These are phyloP conservation scores for Microplitis demolitor DNA, from an alignment of 1,140 invertebrate species.

Conservation along the genomic window DNA sequence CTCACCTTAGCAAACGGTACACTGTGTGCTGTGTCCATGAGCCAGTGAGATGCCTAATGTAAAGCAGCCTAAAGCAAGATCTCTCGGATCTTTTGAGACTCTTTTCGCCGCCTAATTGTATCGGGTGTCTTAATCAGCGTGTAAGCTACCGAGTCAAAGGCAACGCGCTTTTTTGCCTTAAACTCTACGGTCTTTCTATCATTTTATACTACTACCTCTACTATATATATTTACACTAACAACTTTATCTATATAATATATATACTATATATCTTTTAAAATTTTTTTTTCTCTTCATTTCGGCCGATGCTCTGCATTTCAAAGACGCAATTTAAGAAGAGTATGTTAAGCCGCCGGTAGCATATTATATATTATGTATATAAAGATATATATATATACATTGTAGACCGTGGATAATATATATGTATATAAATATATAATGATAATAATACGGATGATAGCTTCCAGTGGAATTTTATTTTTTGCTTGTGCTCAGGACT, in stretches of 20 bases:
- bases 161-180: conserved; percentile 22
- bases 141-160: conserved; percentile 56
- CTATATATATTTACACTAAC: neutral
- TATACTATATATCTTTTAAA: neutral
- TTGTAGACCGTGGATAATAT: conserved; percentile 18
- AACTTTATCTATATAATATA: neutral
- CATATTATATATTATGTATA: conserved; percentile 9
- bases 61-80: neutral
- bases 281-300: conserved; percentile 30
- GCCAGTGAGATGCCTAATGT: too few relatives aligned
- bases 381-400: conserved; percentile 30
- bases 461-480: neutral
- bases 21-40: too few relatives aligned
- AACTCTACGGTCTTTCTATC: too few relatives aligned
- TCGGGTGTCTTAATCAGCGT: conserved; percentile 61
- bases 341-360: conserved; percentile 51
- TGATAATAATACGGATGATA: conserved; percentile 28
- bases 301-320: conserved; percentile 54
- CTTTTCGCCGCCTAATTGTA: conserved; percentile 59
- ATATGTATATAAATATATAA: neutral
- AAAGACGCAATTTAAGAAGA: conserved; percentile 59
- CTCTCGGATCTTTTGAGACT: conserved; percentile 51
- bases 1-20: too few relatives aligned
- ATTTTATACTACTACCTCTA: neutral
- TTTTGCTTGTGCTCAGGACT: neutral